A percentile compares a stretch with the other conserved stretches of the same genome.
These are phyloP conservation scores for Pocillopora grandis DNA, from an alignment of 92 coral and sea anemone species.

Conservation along the genomic window DNA sequence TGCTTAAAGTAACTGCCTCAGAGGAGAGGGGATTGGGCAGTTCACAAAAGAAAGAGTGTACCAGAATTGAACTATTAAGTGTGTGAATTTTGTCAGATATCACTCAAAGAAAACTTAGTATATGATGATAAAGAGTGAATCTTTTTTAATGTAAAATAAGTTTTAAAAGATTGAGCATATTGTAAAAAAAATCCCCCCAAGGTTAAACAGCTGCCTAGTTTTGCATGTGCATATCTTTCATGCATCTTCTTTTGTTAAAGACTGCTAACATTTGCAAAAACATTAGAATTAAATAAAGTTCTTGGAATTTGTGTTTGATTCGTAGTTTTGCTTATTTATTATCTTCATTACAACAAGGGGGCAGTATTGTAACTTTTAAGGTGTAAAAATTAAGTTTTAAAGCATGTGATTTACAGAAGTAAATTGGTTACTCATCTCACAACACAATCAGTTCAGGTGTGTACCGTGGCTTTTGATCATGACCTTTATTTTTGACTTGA, in stretches of 20 bases:
- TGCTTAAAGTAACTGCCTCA: neutral
- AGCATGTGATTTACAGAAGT: no score
- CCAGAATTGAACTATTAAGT: neutral
- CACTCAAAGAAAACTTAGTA: slow-evolving; percentile 16
- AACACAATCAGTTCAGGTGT: no score
- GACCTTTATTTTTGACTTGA: no score
- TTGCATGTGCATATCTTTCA: slow-evolving; percentile 40
- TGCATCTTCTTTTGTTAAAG: slow-evolving; percentile 42
- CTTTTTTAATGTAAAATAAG: slow-evolving; percentile 47
- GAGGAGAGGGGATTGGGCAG: neutral
- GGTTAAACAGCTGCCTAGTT: slow-evolving; percentile 15
- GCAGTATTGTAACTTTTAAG: neutral
- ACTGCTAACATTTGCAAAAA: slow-evolving; percentile 39
- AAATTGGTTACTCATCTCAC: no score
- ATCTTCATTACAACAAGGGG: neutral
- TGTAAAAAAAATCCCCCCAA: slow-evolving; percentile 14
- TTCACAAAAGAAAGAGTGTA: neutral
- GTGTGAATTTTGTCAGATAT: neutral
- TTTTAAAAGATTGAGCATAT: slow-evolving; percentile 19
- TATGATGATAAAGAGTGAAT: slow-evolving; percentile 19
- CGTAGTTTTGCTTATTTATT: neutral
- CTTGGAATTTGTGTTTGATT: neutral
- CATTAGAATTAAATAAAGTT: slow-evolving; percentile 18
- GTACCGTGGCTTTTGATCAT: no score
- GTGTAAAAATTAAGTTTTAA: no score